Conservation (phyloP, 2,888 invertebrate species). For the Hypercompe scribonia region DNA sequence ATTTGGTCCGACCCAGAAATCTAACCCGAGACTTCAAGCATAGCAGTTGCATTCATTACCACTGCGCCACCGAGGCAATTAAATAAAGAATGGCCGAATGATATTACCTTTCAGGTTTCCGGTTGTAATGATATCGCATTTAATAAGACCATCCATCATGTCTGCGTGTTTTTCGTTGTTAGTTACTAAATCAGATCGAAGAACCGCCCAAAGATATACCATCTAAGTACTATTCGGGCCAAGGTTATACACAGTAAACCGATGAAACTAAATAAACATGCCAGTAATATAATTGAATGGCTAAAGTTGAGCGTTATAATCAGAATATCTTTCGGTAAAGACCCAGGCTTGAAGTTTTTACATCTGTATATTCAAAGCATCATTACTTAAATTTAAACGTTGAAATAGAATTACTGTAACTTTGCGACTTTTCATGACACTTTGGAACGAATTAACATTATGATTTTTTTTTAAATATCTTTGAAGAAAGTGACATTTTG, state of each 20-base stretch:
- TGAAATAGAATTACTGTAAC: neutral
- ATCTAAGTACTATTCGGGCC: constrained; percentile 22
- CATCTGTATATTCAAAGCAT: neutral
- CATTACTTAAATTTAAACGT: neutral
- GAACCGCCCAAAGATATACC: neutral
- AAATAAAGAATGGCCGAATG: neutral
- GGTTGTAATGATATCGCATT: neutral
- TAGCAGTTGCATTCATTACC: no score
- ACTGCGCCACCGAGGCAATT: no score
- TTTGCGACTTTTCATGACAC: neutral
- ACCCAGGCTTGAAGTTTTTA: neutral
- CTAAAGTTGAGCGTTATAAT: neutral
- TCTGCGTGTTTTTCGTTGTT: neutral
- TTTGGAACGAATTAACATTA: no score
- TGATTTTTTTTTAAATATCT: no score
- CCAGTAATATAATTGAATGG: neutral
- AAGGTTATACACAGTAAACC: constrained; percentile 59
- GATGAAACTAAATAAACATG: constrained; percentile 66
- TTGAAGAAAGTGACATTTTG: no score
- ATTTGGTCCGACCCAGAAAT: no score
- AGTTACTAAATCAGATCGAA: neutral
- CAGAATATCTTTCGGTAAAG: neutral
- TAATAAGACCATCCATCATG: neutral
- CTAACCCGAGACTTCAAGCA: no score
- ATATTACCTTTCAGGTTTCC: neutral